Conservation (phyloP, 2,113 vertebrate genomes). For the Eptatretus burgeri region DNA sequence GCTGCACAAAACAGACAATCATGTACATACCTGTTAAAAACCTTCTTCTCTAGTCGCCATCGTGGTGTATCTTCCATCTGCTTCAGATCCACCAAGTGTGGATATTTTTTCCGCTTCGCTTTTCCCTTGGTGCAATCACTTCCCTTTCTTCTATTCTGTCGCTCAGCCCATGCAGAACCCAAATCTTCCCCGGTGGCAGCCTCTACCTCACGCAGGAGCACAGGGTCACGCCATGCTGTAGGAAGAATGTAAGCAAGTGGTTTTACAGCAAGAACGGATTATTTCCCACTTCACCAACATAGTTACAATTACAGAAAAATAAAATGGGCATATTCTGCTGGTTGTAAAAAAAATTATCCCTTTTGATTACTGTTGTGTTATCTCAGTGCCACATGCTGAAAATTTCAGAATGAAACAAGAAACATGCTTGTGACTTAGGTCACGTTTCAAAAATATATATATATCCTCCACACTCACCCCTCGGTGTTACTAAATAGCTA, state of each 20-base stretch:
- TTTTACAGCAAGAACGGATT: no score
- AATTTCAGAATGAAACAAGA: no score
- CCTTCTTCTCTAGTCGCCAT: slow-evolving; percentile 42
- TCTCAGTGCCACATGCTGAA: no score
- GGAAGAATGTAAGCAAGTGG: slow-evolving; percentile 6
- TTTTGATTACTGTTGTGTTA: no score
- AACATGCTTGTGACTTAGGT: no score
- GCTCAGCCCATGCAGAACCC: slow-evolving; percentile 25
- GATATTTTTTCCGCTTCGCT: slow-evolving; percentile 33
- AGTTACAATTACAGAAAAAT: no score
- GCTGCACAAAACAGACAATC: neutral
- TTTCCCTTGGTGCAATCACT: slow-evolving; percentile 20
- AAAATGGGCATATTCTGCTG: no score
- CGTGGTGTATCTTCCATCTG: slow-evolving; percentile 32
- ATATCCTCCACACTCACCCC: no score
- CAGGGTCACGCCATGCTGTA: slow-evolving; percentile 49
- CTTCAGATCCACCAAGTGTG: slow-evolving; percentile 54
- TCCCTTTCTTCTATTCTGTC: slow-evolving; percentile 19
- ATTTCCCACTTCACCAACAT: no score
- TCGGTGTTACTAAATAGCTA: no score
- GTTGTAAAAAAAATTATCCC: no score
- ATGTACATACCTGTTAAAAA: slow-evolving; percentile 52
- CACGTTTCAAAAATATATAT: no score
- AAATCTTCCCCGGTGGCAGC: slow-evolving; percentile 43
- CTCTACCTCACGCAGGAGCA: slow-evolving; percentile 62